These are phyloP conservation scores for Eufriesea mexicana DNA, from an alignment of 1,140 invertebrate species.

Conservation along the genomic window DNA sequence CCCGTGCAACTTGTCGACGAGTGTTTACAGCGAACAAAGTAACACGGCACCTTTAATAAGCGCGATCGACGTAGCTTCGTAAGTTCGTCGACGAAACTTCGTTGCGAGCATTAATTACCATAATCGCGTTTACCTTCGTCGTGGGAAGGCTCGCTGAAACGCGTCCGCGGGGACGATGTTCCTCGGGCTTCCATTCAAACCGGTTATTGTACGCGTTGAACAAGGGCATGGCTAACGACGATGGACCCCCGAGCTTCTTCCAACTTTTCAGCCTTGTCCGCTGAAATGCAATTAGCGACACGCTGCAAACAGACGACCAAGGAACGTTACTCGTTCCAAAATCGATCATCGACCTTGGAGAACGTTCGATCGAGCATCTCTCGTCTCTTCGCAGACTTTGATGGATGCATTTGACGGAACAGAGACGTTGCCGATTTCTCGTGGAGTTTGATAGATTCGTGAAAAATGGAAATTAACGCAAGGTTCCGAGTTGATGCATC, in stretches of 20 bases:
- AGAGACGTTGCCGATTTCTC: too few species aligned
- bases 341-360: not conserved
- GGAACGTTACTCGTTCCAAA: not conserved
- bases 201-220: not conserved
- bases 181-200: not conserved
- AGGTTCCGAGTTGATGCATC: too few species aligned
- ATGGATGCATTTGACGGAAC: too few species aligned
- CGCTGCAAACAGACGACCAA: too few species aligned
- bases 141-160: not conserved
- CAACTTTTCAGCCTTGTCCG: not conserved
- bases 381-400: too few species aligned
- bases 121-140: conserved; percentile 19
- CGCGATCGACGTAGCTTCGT: conserved; percentile 20
- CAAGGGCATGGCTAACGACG: not conserved
- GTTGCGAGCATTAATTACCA: conserved; percentile 55
- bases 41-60: not conserved
- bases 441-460: too few species aligned
- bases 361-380: not conserved
- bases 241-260: not conserved
- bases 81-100: conserved; percentile 52
- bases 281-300: not conserved
- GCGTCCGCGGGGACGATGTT: not conserved
- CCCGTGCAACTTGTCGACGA: too few species aligned
- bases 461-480: too few species aligned
- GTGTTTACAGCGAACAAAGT: not conserved